Percentiles rank a stretch among this genome's conserved stretches.
Evolutionary conservation across 2,888 invertebrate species (phyloP).

Genomic region (Dioctria rufipes): DNA sequence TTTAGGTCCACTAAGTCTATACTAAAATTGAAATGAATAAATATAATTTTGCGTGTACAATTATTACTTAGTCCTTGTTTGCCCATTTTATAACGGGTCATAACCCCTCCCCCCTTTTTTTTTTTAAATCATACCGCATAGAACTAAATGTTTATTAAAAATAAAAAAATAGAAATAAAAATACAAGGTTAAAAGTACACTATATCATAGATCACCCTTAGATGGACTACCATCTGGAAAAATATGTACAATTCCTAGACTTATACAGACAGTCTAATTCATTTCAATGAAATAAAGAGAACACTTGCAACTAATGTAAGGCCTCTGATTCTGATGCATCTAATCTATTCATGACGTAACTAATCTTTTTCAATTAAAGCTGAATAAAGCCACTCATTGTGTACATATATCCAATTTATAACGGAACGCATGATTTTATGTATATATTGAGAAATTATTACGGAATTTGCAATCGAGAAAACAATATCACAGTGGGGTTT

Average conservation of each 20-base stretch:
- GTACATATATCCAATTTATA: neutral
- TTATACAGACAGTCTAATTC: neutral
- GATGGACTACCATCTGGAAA: too few species aligned
- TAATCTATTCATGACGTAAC: constrained; percentile 24
- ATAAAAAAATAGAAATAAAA: too few species aligned
- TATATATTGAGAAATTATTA: neutral
- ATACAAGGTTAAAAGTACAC: too few species aligned
- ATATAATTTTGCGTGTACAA: too few species aligned
- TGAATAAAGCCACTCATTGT: constrained; percentile 5
- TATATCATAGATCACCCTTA: too few species aligned
- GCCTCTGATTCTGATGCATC: neutral
- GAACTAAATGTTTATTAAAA: too few species aligned
- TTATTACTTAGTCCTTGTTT: too few species aligned
- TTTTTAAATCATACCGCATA: too few species aligned
- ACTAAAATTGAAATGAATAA: too few species aligned
- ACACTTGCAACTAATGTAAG: neutral
- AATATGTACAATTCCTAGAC: too few species aligned
- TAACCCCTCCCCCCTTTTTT: too few species aligned
- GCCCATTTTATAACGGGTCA: too few species aligned
- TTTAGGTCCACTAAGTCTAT: neutral
- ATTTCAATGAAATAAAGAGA: neutral
- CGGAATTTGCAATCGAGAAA: neutral
- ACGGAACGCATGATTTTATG: neutral
- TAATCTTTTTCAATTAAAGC: constrained; percentile 20
- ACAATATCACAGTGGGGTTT: neutral